phyloP scores from a whole-genome alignment of 2,888 invertebrate genomes.

The Cheilosia pagana region DNA sequence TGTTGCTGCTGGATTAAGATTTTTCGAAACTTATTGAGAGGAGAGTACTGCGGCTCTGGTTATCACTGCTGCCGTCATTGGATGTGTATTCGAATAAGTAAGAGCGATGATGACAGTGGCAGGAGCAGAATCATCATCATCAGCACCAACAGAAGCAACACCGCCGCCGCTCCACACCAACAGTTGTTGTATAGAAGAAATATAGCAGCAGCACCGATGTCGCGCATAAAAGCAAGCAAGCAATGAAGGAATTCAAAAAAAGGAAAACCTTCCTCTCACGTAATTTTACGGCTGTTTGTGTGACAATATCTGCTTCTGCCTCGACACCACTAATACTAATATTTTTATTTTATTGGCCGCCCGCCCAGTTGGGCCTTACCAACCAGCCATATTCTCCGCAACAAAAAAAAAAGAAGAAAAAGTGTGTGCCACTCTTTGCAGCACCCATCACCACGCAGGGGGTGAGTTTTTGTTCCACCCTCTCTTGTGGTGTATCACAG shows the following conservation, averaged over 20 bases:
- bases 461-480: constrained; percentile 1
- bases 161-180: not conserved
- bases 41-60: constrained; percentile 35
- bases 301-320: constrained; percentile 30
- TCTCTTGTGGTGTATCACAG: not conserved
- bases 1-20: constrained; percentile 66
- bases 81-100: constrained; percentile 50
- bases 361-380: constrained; percentile 25
- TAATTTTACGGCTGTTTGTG: constrained; percentile 27
- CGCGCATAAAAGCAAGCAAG: constrained; percentile 4
- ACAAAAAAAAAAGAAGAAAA: not conserved
- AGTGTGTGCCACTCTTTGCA: constrained; percentile 11
- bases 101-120: constrained; percentile 26
- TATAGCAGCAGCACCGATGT: constrained; percentile 12
- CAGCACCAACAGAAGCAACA: constrained; percentile 14
- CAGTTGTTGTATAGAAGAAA: not conserved
- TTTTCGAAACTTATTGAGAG: constrained; percentile 41
- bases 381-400: constrained; percentile 4
- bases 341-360: constrained; percentile 12
- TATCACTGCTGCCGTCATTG: constrained; percentile 23
- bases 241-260: not conserved
- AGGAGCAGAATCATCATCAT: constrained; percentile 22
- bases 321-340: constrained; percentile 21
- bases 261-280: constrained; percentile 23
- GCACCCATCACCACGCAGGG: constrained; percentile 6